A percentile compares a stretch with the other conserved stretches of the same genome.
Conservation (phyloP, 2,797 vertebrate species). For the Sarcophilus harrisii region DNA sequence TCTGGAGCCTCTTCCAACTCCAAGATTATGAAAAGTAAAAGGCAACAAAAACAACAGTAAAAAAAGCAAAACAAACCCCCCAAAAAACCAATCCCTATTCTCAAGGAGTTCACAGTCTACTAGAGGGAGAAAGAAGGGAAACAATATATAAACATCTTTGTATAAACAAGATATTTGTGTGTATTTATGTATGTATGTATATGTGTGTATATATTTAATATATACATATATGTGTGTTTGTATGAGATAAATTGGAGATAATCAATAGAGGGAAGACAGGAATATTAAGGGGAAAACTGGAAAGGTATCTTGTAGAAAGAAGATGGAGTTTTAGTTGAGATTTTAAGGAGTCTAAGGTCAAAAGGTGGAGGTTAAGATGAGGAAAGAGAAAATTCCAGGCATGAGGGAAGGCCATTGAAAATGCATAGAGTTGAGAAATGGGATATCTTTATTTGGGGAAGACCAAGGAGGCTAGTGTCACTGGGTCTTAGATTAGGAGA, state of each 20-base stretch:
- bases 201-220: too few species aligned
- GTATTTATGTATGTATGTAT: too few species aligned
- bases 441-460: background rate
- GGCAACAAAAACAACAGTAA: background rate
- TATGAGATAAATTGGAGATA: background rate
- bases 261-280: background rate
- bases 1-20: background rate
- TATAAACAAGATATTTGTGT: background rate
- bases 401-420: background rate
- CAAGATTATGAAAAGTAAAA: background rate
- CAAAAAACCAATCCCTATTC: background rate
- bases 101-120: background rate
- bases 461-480: background rate
- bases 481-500: background rate
- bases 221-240: too few species aligned
- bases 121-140: background rate
- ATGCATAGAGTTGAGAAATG: background rate
- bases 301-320: background rate
- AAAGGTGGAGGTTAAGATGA: background rate
- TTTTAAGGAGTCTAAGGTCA: background rate
- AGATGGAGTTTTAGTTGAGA: background rate
- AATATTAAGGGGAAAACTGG: background rate
- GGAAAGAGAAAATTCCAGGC: background rate
- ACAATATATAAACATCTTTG: background rate
- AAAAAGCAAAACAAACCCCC: background rate